These are phyloP conservation scores for Hypanus sabinus DNA, from an alignment of 2,113 vertebrate genomes.

Conservation along the genomic window DNA sequence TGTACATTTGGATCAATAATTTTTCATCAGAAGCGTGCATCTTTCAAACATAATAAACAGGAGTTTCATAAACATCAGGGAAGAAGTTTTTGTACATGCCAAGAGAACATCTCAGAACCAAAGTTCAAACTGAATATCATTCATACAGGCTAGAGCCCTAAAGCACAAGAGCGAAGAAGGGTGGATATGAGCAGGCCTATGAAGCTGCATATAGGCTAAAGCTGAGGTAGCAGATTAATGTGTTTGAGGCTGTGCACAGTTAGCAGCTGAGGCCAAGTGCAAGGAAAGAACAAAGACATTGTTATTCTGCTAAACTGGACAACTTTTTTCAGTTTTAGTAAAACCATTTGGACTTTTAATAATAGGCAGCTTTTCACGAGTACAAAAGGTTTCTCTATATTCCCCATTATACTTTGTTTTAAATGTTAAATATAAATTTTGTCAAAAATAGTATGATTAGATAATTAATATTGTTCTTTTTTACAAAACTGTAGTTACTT, in stretches of 20 bases:
- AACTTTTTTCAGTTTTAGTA: neutral
- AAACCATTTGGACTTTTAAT: slow-evolving; percentile 1
- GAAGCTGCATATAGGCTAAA: slow-evolving; percentile 17
- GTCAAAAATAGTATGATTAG: slow-evolving; percentile 35
- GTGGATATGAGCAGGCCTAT: neutral
- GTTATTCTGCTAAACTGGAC: slow-evolving; percentile 17
- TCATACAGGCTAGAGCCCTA: neutral
- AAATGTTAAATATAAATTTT: slow-evolving; percentile 28
- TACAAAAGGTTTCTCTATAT: slow-evolving; percentile 33
- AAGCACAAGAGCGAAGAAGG: slow-evolving; percentile 6
- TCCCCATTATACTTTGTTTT: neutral
- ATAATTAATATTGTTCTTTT: slow-evolving; percentile 11
- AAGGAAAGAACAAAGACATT: slow-evolving; percentile 31
- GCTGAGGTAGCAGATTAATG: slow-evolving; percentile 35
- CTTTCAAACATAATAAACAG: neutral
- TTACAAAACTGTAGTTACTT: slow-evolving; percentile 21
- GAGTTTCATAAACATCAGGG: neutral
- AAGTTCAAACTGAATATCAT: neutral
- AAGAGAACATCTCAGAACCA: neutral
- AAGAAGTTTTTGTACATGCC: neutral
- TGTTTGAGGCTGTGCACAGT: slow-evolving; percentile 29
- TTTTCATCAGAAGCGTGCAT: neutral
- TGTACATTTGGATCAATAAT: neutral
- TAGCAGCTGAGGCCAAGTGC: slow-evolving; percentile 30
- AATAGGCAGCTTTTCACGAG: neutral